Base-by-base conservation (phyloP, 2,888 invertebrate genomes). In the Rhagophthalmus giganteus region DNA sequence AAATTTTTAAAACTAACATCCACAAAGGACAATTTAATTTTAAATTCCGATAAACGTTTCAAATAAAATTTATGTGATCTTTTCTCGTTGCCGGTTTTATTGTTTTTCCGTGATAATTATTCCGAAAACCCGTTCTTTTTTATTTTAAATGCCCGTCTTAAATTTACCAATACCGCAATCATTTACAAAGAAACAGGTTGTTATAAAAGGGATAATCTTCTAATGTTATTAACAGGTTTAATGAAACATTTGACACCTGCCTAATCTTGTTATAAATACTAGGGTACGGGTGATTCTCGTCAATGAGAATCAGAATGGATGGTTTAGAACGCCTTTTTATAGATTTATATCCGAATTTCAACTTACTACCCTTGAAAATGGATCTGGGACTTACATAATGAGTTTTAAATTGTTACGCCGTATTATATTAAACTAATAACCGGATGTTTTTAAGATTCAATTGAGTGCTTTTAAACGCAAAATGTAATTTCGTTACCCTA, bases 191-290 rank as follows among this genome's bases (percentile, higher is more conserved):
- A 31, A 38, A 16, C 48, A 38, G 34, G 47, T 47, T 52, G 35
- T 10, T 45, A 9, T 24, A 32, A 32, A 39, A 42, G 47, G 46
- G 53, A 58, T 55, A 53, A 56, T 58, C 53, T 54, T 50, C 40
- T 48, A 58, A 55, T 51, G 38, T 45, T 48, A 56, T 58, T 60
- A 62, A 57, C 58, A 54, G 53, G 55, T 59, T 60, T 61, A 63
- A 61, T 63, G 54, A 57, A 63, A 60, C 62, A 54, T 60, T 63
- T 63, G 62, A 60, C 62, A 63, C 62, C 62, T 63, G 62, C 62
- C 59, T 61, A 61, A 63, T 63, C 60, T 59, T 58, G 54, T 60
- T 61, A 59, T 63, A 60, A 61, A 59, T 55, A 52, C 55, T 51
- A 42, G 54, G 58, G 40, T 55, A 50, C 41, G 39, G 40, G 51